phyloP scores from a whole-genome alignment of 2,888 invertebrate species.

The Chymomyza fuscimana region DNA sequence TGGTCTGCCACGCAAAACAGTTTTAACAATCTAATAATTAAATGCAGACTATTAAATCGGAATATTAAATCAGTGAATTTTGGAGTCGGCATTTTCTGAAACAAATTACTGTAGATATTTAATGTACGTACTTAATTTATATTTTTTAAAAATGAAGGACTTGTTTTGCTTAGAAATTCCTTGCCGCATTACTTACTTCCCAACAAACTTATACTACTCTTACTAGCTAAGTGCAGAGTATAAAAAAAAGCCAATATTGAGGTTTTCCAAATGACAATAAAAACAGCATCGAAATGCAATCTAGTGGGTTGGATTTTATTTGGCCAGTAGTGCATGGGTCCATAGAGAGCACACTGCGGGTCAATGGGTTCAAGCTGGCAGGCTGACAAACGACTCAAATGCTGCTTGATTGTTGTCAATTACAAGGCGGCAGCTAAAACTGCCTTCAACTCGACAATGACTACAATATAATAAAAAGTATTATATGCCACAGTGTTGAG shows the following conservation, averaged over 20 bases:
- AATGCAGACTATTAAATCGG: no score
- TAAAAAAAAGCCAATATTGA: background rate
- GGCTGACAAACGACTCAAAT: background rate
- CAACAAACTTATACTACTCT: no score
- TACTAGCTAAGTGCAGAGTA: background rate
- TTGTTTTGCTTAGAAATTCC: no score
- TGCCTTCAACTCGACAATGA: conserved; percentile 45
- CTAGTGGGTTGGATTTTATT: background rate
- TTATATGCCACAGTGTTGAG: conserved; percentile 31
- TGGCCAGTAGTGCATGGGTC: background rate
- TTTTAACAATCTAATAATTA: no score
- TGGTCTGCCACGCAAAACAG: no score
- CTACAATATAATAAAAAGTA: conserved; percentile 25
- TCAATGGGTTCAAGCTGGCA: conserved; percentile 37
- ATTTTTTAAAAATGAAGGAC: no score
- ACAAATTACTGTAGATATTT: no score
- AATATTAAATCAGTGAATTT: no score
- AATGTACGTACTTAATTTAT: no score
- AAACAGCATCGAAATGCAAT: conserved; percentile 44
- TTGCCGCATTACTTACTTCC: no score
- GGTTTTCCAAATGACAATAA: background rate
- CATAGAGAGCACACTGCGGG: conserved; percentile 35
- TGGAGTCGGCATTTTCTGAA: no score
- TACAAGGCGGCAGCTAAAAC: conserved; percentile 8
- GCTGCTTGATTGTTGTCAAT: conserved; percentile 26